Conservation (phyloP, 2,797 vertebrate species). For the Buceros bicornis region DNA sequence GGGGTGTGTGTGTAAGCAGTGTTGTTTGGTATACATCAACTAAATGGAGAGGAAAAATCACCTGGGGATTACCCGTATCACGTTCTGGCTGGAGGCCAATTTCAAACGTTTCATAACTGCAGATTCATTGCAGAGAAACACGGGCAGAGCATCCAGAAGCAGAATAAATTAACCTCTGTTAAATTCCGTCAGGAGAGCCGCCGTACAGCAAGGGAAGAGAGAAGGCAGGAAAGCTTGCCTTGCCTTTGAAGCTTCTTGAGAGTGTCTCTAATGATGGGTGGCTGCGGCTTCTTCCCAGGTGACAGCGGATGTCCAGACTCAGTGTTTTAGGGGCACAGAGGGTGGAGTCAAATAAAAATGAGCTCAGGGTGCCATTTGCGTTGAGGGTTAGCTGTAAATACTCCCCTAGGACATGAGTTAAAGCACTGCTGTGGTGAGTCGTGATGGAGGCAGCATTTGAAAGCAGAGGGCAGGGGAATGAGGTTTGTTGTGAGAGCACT, state of each 20-base stretch:
- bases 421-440: not conserved
- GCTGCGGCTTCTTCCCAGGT: not conserved
- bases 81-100: not conserved
- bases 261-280: not conserved
- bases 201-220: not conserved
- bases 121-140: conserved; percentile 13
- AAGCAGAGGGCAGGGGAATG: no score
- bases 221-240: not conserved
- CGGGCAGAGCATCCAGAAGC: conserved; percentile 7
- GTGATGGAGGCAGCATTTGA: not conserved
- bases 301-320: not conserved
- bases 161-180: not conserved
- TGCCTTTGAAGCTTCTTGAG: conserved; percentile 3
- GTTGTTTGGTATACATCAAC: not conserved
- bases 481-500: not conserved
- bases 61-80: not conserved
- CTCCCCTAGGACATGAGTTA: not conserved
- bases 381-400: not conserved
- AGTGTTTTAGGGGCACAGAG: not conserved
- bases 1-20: not conserved
- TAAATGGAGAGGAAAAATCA: conserved; percentile 1
- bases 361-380: not conserved
- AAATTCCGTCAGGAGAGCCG: not conserved
- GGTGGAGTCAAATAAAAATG: not conserved
- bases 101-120: not conserved